Evolutionary conservation across 2,797 vertebrate genomes (phyloP), one percentile per base, ranked within the genome.

Genomic region (Sphenodon punctatus): DNA sequence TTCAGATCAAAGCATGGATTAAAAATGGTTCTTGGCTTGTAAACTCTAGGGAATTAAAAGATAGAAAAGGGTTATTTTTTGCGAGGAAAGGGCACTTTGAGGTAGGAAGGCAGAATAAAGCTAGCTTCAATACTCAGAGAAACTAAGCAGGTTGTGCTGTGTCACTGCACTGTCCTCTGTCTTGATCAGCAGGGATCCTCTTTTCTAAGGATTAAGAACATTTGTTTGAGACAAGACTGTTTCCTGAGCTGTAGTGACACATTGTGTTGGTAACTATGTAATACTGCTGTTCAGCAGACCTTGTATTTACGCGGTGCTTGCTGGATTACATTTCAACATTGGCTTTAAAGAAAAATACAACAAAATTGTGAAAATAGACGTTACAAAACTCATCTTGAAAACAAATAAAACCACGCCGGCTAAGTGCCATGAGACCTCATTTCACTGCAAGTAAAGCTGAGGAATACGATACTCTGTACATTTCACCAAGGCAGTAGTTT

Each of bases 221-320:
- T 39, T 38, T 67, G 13, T 27, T 75, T 42, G 51, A 89, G 64
- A 5, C 58, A 63, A 4, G 6, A 20, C 41, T 64, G 16, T 51
- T 80, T 80, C 14, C 78, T 77, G 43, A 89, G 38, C 38, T 74
- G 64, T 58, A 67, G 67, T 75, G 67, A 48, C 86, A 85, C 58
- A 3, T 2, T 67, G 42, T 51, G 63, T 72, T 69, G 56, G 45
- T 58, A 71, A 8, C 45, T 17, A 43, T 49, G 61, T 65, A 79
- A 64, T 43, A 16, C 59, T 59, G 19, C 78, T 67, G 19, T 30
- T 67, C 43, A 20, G n/a, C 30, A 78, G 12, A 22, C 0, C 0
- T 43, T 36, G 56, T n/a, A 12, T 72, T 17, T 61, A 8, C 2
- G 17, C 49, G 9, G 8, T 58, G 27, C 23, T 82, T 43, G 34